phyloP scores from a whole-genome alignment of 2,888 invertebrate genomes.

The Cryptocheilus praepositus region DNA sequence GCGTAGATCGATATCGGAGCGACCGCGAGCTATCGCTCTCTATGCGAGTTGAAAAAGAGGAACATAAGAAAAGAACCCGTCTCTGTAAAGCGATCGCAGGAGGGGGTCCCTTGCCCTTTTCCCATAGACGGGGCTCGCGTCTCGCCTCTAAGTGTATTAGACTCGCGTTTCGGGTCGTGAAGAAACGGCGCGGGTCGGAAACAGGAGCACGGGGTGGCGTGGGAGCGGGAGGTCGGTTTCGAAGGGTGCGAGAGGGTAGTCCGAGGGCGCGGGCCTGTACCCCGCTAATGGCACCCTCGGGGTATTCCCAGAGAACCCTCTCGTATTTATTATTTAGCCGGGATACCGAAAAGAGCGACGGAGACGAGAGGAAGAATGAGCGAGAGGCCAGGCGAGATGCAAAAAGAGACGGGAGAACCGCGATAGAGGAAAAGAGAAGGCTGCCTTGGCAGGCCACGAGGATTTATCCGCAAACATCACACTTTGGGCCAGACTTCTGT shows the following conservation, averaged over 20 bases:
- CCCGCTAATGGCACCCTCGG: slow-evolving; percentile 74
- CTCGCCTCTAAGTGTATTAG: slow-evolving; percentile 70
- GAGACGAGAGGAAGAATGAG: slow-evolving; percentile 23
- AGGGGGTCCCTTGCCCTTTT: slow-evolving; percentile 48
- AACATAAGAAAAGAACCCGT: slow-evolving; percentile 37
- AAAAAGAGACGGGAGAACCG: slow-evolving; percentile 20
- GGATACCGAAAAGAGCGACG: slow-evolving; percentile 54
- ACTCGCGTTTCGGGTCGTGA: slow-evolving; percentile 62
- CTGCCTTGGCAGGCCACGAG: slow-evolving; percentile 46
- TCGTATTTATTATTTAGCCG: slow-evolving; percentile 74
- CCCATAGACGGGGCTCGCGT: slow-evolving; percentile 57
- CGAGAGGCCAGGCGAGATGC: slow-evolving; percentile 42
- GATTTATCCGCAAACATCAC: slow-evolving; percentile 69
- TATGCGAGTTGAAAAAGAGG: slow-evolving; percentile 3
- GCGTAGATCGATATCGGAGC: neutral
- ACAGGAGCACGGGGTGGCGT: slow-evolving; percentile 31
- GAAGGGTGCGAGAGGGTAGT: slow-evolving; percentile 57
- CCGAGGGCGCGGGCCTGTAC: slow-evolving; percentile 61
- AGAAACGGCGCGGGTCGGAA: slow-evolving; percentile 47
- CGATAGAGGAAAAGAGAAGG: slow-evolving; percentile 30
- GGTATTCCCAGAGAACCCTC: slow-evolving; percentile 71
- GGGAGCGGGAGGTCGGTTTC: slow-evolving; percentile 40
- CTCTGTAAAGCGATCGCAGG: slow-evolving; percentile 58
- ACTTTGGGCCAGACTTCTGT: slow-evolving; percentile 53
- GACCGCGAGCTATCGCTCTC: neutral